Evolutionary conservation across 1,140 invertebrate genomes (phyloP).

Genomic region (Whitmania pigra): DNA sequence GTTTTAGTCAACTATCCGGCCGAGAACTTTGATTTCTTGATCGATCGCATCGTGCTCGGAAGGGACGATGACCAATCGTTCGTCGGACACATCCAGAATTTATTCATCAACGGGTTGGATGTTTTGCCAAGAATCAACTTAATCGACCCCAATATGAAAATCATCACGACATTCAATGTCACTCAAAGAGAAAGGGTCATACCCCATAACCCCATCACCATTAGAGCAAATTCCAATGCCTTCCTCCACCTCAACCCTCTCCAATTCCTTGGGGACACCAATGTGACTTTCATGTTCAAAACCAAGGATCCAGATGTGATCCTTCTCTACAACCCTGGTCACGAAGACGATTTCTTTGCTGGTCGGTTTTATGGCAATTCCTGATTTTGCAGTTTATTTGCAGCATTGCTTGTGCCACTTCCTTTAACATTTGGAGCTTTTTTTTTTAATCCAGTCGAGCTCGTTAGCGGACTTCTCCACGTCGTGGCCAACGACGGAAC

Average conservation of each 20-base stretch:
- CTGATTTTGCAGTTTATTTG: neutral
- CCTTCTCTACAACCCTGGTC: slow-evolving; percentile 70
- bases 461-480: slow-evolving; percentile 57
- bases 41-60: slow-evolving; percentile 27
- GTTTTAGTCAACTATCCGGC: slow-evolving; percentile 20
- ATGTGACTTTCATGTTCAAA: slow-evolving; percentile 36
- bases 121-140: neutral
- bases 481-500: slow-evolving; percentile 66
- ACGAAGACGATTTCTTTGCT: slow-evolving; percentile 71
- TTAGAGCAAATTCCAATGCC: slow-evolving; percentile 26
- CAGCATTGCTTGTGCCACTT: neutral
- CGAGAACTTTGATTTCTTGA: slow-evolving; percentile 25
- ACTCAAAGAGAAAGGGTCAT: neutral
- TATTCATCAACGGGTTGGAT: slow-evolving; percentile 27
- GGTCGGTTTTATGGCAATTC: neutral
- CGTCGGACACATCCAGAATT: slow-evolving; percentile 34
- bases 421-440: neutral
- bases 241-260: slow-evolving; percentile 30
- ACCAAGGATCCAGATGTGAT: slow-evolving; percentile 60
- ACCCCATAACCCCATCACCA: slow-evolving; percentile 31
- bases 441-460: slow-evolving; percentile 50
- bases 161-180: neutral
- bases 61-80: slow-evolving; percentile 25
- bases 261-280: slow-evolving; percentile 25
- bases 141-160: neutral